Percentiles rank a stretch among this genome's conserved stretches.
These are phyloP conservation scores for Platichthys stellatus DNA, from an alignment of 2,113 vertebrate genomes.

Conservation along the genomic window DNA sequence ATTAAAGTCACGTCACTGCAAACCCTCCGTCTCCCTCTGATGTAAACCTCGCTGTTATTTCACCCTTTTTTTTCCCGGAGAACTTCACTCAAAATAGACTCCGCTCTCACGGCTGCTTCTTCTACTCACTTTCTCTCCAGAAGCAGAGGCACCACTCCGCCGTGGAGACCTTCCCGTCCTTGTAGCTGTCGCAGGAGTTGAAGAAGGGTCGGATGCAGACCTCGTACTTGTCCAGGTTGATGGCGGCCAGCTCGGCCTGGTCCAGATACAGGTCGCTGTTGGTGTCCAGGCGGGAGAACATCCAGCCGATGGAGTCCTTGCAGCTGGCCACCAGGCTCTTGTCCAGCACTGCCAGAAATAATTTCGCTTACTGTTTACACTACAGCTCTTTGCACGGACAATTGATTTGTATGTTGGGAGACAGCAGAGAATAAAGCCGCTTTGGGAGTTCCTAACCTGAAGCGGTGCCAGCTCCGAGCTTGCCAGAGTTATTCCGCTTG, in stretches of 20 bases:
- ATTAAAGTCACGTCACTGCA: neutral
- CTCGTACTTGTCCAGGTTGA: constrained; percentile 98
- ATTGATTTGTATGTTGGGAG: constrained; percentile 27
- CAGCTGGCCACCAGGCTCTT: constrained; percentile 92
- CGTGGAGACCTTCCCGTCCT: constrained; percentile 91
- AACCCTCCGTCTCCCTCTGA: constrained; percentile 11
- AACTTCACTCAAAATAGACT: constrained; percentile 18
- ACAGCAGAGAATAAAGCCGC: constrained; percentile 4
- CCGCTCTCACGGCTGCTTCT: neutral
- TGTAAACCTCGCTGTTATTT: constrained; percentile 14
- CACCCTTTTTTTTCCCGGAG: constrained; percentile 11
- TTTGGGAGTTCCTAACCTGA: constrained; percentile 75
- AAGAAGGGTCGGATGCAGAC: constrained; percentile 97
- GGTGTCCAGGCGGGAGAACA: constrained; percentile 96
- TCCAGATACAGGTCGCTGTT: constrained; percentile 92
- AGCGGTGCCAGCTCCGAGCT: constrained; percentile 70
- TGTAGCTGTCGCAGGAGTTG: constrained; percentile 96
- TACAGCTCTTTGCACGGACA: neutral
- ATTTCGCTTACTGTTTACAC: constrained; percentile 2
- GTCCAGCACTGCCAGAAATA: constrained; percentile 84
- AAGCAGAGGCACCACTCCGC: constrained; percentile 99
- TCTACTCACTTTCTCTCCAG: constrained; percentile 96
- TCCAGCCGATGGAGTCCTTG: constrained; percentile 98
- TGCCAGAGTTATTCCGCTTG: constrained; percentile 90
- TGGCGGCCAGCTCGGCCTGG: constrained; percentile 89